Evolutionary conservation across 1,140 invertebrate genomes (phyloP).

Genomic region (Bombus waltoni): DNA sequence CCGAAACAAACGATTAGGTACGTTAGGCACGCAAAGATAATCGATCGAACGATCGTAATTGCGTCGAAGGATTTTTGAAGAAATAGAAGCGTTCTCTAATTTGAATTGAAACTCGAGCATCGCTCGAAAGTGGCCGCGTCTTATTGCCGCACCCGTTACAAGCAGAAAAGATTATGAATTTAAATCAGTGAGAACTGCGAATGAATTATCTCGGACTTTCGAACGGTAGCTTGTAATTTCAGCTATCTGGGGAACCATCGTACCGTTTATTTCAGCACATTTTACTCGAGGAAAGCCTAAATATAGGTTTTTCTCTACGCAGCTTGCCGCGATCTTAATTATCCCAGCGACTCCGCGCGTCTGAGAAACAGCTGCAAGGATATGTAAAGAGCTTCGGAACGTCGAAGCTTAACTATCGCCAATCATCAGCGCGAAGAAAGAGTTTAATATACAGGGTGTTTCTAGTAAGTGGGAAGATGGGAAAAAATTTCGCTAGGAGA

Average conservation of each 20-base stretch:
- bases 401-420: too few relatives aligned
- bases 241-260: background rate
- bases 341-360: background rate
- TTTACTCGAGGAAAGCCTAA: constrained; percentile 3
- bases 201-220: background rate
- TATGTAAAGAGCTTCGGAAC: too few relatives aligned
- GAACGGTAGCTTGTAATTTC: constrained; percentile 9
- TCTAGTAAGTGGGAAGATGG: too few relatives aligned
- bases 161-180: background rate
- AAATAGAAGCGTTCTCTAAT: too few relatives aligned
- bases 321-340: background rate
- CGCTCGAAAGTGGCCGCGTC: background rate
- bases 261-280: constrained; percentile 4
- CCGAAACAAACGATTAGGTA: too few relatives aligned
- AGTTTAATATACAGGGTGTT: too few relatives aligned
- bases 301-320: background rate
- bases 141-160: background rate
- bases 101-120: too few relatives aligned
- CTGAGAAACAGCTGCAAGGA: background rate
- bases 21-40: too few relatives aligned
- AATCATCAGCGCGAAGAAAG: too few relatives aligned
- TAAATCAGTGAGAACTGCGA: background rate
- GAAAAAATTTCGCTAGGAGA: rapidly evolving
- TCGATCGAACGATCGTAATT: too few relatives aligned
- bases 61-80: too few relatives aligned